Percentiles rank a stretch among this genome's conserved stretches.
Conservation (phyloP, 1,140 invertebrate species). For the Anoplolepis gracilipes region DNA sequence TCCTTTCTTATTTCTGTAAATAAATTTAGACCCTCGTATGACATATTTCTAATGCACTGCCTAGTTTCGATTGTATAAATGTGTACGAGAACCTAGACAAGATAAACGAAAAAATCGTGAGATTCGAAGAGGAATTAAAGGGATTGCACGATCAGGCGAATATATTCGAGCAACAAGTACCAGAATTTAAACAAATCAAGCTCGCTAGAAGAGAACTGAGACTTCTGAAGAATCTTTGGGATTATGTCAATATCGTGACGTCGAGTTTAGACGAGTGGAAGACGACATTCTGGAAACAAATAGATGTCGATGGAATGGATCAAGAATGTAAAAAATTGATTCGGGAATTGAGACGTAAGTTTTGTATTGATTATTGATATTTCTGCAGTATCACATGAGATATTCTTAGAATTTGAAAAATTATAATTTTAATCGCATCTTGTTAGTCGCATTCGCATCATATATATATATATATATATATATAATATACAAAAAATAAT, state of each 20-base stretch:
- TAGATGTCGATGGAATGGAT: conserved; percentile 97
- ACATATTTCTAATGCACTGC: conserved; percentile 70
- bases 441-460: background rate
- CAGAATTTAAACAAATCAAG: conserved; percentile 93
- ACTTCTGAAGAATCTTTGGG: conserved; percentile 94
- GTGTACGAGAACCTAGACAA: conserved; percentile 92
- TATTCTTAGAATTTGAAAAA: background rate
- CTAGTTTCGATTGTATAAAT: conserved; percentile 88
- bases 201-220: conserved; percentile 92
- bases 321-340: conserved; percentile 97
- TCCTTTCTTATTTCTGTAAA: too few species aligned
- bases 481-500: background rate
- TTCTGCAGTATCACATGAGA: background rate
- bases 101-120: conserved; percentile 89
- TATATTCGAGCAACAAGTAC: conserved; percentile 94
- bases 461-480: background rate
- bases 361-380: background rate
- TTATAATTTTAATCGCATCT: conserved; percentile 3
- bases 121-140: conserved; percentile 90
- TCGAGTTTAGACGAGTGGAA: conserved; percentile 96
- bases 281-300: conserved; percentile 95
- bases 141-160: conserved; percentile 90
- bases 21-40: too few species aligned
- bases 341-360: conserved; percentile 90
- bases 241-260: conserved; percentile 93